Evolutionary conservation across 2,113 vertebrate species (phyloP), one percentile per base, ranked within the genome.

Genomic region (Silurus glanis): DNA sequence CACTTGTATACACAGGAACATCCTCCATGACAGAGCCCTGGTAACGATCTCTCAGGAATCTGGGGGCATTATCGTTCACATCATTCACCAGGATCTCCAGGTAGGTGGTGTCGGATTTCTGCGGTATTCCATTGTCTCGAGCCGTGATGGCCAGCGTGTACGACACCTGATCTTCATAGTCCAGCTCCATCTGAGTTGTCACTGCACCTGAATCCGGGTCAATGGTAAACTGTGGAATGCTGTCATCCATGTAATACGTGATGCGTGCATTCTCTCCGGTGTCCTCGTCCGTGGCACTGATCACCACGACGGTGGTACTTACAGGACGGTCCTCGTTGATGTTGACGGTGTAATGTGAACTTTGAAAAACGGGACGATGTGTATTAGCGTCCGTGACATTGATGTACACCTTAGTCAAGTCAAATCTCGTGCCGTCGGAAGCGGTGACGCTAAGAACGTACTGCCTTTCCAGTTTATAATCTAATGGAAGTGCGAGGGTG

Each of bases 81-180:
- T 99, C 98, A 0, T 95, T 99, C 58, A 99, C 97, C 82, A 98
- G 92, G 84, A 99, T 99, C 94, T 99, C 98, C 90, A 99, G 91
- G 90, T 99, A 99, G 17, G 98, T 99, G 19, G 98, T 99, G 92
- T 99, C 98, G 0, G 98, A 99, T 91, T 99, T 99, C 92, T 99
- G 98, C 0, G 98, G 98, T 88, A 99, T 99, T 87, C 98, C 98
- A 0, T 99, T 99, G 89, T 99, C 98, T 0, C 96, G 95, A 0
- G 98, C 98, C 0, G 97, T 99, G 92, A 99, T 97, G 90, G 98
- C 98, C 25, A 99, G 87, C 0, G 98, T 99, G 61, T 99, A 99
- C 16, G 97, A 98, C 7, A 99, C 96, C 90, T 99, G 98, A 92
- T 99, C 97, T 89, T 99, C 98, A 0, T 99, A 99, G 92, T 99